Percentiles rank a stretch among this genome's conserved stretches.
Evolutionary conservation across 1,140 invertebrate genomes (phyloP).

Genomic region (Condylostylus longicornis): DNA sequence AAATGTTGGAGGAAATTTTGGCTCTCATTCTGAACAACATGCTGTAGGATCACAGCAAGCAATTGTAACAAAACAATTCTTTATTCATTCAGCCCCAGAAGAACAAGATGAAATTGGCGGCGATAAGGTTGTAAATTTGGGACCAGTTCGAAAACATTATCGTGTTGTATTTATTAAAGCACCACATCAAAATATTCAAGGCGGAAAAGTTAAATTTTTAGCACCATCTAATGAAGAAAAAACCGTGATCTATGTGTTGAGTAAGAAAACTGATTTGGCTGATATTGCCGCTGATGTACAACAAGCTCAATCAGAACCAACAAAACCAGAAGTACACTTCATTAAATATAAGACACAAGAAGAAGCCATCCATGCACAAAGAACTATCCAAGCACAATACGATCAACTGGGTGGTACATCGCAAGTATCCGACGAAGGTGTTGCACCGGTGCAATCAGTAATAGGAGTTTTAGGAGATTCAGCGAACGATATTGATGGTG

Average conservation of each 20-base stretch:
- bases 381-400: constrained; percentile 23
- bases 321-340: constrained; percentile 27
- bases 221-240: constrained; percentile 34
- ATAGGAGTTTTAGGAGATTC: constrained; percentile 25
- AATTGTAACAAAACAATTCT: constrained; percentile 30
- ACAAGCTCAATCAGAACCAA: constrained; percentile 34
- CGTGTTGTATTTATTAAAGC: constrained; percentile 80
- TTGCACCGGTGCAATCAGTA: constrained; percentile 24
- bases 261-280: constrained; percentile 24
- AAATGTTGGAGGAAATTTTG: no score
- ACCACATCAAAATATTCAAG: constrained; percentile 47
- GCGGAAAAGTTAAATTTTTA: constrained; percentile 37
- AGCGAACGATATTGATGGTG: no score
- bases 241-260: constrained; percentile 27
- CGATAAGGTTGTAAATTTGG: no score
- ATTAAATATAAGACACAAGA: constrained; percentile 27
- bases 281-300: constrained; percentile 25
- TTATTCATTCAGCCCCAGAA: constrained; percentile 28
- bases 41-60: constrained; percentile 15
- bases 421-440: constrained; percentile 18
- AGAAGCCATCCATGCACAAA: constrained; percentile 23
- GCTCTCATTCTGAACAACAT: no score
- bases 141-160: constrained; percentile 68
- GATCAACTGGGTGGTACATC: constrained; percentile 22
- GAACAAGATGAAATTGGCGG: constrained; percentile 20